Evolutionary conservation across 1,140 invertebrate species (phyloP), one percentile per base, ranked within the genome.

Genomic region (Odontomachus brunneus): DNA sequence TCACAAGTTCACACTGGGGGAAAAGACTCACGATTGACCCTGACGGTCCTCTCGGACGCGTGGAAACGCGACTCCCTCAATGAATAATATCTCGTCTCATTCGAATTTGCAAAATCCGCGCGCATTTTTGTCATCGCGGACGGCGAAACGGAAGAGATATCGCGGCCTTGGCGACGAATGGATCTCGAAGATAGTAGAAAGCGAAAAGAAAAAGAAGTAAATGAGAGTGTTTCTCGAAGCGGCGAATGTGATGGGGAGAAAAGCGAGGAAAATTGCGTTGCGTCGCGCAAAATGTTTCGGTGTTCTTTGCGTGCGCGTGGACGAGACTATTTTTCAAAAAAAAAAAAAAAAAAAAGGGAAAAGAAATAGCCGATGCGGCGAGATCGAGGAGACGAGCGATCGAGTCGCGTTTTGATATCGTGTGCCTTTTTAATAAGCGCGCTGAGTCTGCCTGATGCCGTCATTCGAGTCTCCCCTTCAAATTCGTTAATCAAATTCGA

Each of bases 281-380:
- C 59, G 55, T 83, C 57, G 65, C 78, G 72, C 49, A 83, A 89
- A 82, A 66, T 82, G 60, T 87, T 80, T 80, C 51, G 73, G 63
- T 85, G 86, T 82, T 83, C 67, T 87, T 82, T 85, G 84, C 62
- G 82, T 66, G 73, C 51, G 55, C 74, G 74, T 14, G 69, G 29
- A 73, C 14, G 66, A 87, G 53, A 83, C 55, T 67, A 76, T 84
- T 81, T 82, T 75, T 84, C 67, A 33, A 5, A 33, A 5, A 33
- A 5, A 33, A 33, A 33, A 33, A 33, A n/a, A n/a, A n/a, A n/a
- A n/a, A n/a, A n/a, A n/a, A n/a, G n/a, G n/a, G n/a, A n/a, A n/a
- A n/a, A n/a, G n/a, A n/a, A n/a, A n/a, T n/a, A n/a, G n/a, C n/a
- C n/a, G 80, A 71, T 84, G 59, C 48, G 80, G 84, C 75, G 78